Base-by-base conservation (phyloP, 2,888 invertebrate genomes). In the Agonopterix arenella region DNA sequence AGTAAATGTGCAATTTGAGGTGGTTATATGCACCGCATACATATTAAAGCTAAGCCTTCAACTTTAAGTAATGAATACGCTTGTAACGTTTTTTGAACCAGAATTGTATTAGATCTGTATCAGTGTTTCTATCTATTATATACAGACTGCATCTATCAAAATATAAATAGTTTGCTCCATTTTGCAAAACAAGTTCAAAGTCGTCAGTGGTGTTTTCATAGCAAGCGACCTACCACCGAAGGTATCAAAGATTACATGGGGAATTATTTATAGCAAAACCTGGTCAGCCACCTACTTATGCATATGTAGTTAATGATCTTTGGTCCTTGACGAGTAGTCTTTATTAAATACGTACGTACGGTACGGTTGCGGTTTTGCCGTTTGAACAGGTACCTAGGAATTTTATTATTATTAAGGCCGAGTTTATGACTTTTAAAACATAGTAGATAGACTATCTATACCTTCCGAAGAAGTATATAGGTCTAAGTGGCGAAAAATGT, bases 1-100 rank as follows among this genome's bases (percentile, higher is more conserved):
- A 64, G 68, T 70, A 74, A 79, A 78, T 71, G 69, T 65, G 70
- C 74, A 79, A 75, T 81, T 76, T 74, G 58, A 70, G 61, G 66
- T 66, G 66, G 66, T 73, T 73, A 73, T 37, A 47, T 67, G 68
- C 62, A 64, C 64, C 62, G 57, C 58, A 58, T 65, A 66, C 64
- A 67, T 69, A 72, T 76, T 70, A 68, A 68, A 61, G 61, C 62
- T 54, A 62, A 70, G 62, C 66, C 68, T 66, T 67, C 59, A 66
- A 61, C 55, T 55, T 59, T 53, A 59, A 48, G 48, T 54, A 59
- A 62, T 57, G 57, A 58, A 58, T 42, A 50, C 50, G 56, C 38
- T 51, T 44, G 46, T 52, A 44, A 51, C 50, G 48, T 48, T 51
- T 55, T 54, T 54, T 52, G 47, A 52, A 40, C 50, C 48, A 46